phyloP scores from a whole-genome alignment of 2,888 invertebrate genomes.

The Plagiodera versicolora region DNA sequence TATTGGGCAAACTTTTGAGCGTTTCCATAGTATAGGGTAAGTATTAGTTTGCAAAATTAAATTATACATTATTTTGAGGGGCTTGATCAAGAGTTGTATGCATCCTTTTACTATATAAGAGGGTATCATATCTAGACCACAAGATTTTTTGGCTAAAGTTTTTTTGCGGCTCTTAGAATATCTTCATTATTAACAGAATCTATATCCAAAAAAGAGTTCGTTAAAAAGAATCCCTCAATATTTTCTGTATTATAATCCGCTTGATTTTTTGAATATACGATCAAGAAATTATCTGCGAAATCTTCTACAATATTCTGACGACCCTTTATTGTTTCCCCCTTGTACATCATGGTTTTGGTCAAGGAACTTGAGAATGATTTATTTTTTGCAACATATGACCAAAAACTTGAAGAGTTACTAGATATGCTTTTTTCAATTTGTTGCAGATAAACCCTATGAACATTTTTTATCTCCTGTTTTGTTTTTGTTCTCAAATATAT shows the following conservation, averaged over 20 bases:
- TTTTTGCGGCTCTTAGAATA: neutral
- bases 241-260: slow-evolving; percentile 7
- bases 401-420: slow-evolving; percentile 1
- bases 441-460: neutral
- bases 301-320: neutral
- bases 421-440: slow-evolving; percentile 1
- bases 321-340: neutral
- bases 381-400: slow-evolving; percentile 7
- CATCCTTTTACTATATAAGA: slow-evolving; percentile 7
- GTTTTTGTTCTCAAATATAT: slow-evolving; percentile 1
- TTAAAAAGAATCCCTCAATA: slow-evolving; percentile 4
- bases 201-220: slow-evolving; percentile 1
- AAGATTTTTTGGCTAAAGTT: neutral
- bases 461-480: neutral
- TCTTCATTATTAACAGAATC: slow-evolving; percentile 3
- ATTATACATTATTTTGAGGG: neutral
- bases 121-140: neutral
- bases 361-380: slow-evolving; percentile 2
- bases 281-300: slow-evolving; percentile 2
- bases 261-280: slow-evolving; percentile 2
- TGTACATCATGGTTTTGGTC: slow-evolving; percentile 1
- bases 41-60: neutral
- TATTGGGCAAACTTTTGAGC: slow-evolving; percentile 4
- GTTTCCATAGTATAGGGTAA: slow-evolving; percentile 1
- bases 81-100: neutral